Percentiles rank a stretch among this genome's conserved stretches.
Conservation (phyloP, 2,888 invertebrate genomes). For the Crocallis elinguaria region DNA sequence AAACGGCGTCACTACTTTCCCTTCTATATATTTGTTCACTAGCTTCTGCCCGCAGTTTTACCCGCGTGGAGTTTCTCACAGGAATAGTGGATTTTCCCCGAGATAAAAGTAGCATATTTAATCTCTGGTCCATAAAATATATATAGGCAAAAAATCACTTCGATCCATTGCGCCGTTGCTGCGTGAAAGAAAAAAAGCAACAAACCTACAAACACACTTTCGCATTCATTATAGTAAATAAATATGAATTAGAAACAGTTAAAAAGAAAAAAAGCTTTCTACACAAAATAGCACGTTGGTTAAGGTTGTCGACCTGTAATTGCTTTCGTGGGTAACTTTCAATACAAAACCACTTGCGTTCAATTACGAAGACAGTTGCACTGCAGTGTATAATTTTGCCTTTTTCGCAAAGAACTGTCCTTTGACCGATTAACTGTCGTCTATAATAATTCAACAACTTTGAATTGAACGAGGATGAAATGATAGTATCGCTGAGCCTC, state of each 20-base stretch:
- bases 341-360: constrained; percentile 49
- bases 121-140: no score
- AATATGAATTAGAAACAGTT: background rate
- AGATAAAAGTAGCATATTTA: no score
- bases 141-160: no score
- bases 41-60: no score
- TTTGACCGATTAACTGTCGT: constrained; percentile 17
- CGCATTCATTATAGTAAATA: no score
- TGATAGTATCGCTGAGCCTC: background rate
- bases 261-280: background rate
- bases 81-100: no score
- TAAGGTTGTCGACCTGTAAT: constrained; percentile 61
- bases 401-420: constrained; percentile 41
- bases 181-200: background rate
- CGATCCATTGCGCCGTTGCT: no score
- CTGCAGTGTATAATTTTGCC: constrained; percentile 61
- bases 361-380: constrained; percentile 55
- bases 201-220: constrained; percentile 13
- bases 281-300: constrained; percentile 48
- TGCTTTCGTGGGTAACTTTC: constrained; percentile 55
- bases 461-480: constrained; percentile 8
- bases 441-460: constrained; percentile 13
- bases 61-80: no score
- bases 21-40: no score
- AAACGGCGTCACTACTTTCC: no score